These are phyloP conservation scores for Gymnopithys bicolor DNA, from an alignment of 2,797 vertebrate genomes.

Conservation along the genomic window DNA sequence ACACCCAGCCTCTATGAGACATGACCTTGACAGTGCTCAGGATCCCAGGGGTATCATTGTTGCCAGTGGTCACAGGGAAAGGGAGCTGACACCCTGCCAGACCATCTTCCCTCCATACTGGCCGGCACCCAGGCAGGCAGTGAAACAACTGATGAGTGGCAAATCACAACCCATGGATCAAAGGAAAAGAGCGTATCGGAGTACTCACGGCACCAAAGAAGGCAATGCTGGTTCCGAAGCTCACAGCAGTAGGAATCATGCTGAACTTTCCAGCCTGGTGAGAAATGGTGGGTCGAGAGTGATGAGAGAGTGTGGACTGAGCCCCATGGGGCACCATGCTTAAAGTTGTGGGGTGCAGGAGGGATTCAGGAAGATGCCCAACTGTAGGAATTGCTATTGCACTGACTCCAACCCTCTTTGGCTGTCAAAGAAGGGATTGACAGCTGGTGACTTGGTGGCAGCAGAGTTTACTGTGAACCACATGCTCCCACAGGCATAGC, in stretches of 20 bases:
- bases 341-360: background rate
- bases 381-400: background rate
- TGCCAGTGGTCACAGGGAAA: background rate
- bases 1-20: fast-evolving
- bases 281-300: background rate
- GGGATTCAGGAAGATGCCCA: background rate
- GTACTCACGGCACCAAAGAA: constrained; percentile 78
- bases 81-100: background rate
- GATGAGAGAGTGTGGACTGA: background rate
- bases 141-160: background rate
- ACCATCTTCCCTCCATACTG: background rate
- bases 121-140: background rate
- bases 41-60: background rate
- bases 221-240: constrained; percentile 66
- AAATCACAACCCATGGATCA: fast-evolving
- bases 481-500: background rate
- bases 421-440: background rate
- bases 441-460: background rate
- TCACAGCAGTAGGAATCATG: constrained; percentile 69
- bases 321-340: fast-evolving
- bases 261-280: constrained; percentile 78
- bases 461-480: background rate
- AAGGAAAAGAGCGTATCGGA: background rate
- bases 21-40: background rate
- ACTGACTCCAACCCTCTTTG: background rate